These are phyloP conservation scores for Aurelia coerulea DNA, from an alignment of 30 jellyfish, hydroid and myxozoan genomes.

Conservation along the genomic window DNA sequence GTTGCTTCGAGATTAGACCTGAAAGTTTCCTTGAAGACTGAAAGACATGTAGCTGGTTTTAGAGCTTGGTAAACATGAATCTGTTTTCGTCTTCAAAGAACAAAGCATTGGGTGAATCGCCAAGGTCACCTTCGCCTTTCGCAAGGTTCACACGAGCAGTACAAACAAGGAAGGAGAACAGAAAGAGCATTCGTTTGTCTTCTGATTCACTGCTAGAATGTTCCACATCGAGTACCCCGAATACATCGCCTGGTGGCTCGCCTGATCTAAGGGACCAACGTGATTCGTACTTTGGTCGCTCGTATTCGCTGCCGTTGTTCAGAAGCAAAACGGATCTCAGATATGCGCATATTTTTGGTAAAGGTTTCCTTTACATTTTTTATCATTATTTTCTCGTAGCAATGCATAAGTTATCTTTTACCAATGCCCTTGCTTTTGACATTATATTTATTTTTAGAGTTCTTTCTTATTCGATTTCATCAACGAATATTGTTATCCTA, in stretches of 20 bases:
- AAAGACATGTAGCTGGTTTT: not conserved
- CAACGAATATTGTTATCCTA: too few species aligned
- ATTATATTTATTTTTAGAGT: too few species aligned
- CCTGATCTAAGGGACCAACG: constrained; percentile 12
- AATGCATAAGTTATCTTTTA: too few species aligned
- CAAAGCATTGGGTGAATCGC: not conserved
- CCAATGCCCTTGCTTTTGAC: too few species aligned
- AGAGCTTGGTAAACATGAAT: constrained; percentile 12
- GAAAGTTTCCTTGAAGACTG: not conserved
- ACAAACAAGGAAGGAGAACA: constrained; percentile 52
- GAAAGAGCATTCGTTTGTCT: constrained; percentile 38
- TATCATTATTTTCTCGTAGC: too few species aligned
- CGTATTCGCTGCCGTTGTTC: constrained; percentile 52
- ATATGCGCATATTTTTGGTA: constrained; percentile 62
- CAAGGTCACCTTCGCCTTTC: constrained; percentile 41
- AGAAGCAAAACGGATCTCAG: constrained; percentile 59
- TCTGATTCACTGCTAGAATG: constrained; percentile 33
- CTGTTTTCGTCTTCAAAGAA: constrained; percentile 49
- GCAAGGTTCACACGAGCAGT: constrained; percentile 43
- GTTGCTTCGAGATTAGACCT: not conserved
- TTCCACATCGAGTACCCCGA: constrained; percentile 7
- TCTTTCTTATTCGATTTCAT: too few species aligned
- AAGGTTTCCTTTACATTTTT: not conserved
- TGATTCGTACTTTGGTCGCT: constrained; percentile 23
- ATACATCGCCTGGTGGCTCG: constrained; percentile 39